A percentile compares a stretch with the other conserved stretches of the same genome.
These are phyloP conservation scores for Terrapene triunguis DNA, from an alignment of 2,113 vertebrate genomes.

Conservation along the genomic window DNA sequence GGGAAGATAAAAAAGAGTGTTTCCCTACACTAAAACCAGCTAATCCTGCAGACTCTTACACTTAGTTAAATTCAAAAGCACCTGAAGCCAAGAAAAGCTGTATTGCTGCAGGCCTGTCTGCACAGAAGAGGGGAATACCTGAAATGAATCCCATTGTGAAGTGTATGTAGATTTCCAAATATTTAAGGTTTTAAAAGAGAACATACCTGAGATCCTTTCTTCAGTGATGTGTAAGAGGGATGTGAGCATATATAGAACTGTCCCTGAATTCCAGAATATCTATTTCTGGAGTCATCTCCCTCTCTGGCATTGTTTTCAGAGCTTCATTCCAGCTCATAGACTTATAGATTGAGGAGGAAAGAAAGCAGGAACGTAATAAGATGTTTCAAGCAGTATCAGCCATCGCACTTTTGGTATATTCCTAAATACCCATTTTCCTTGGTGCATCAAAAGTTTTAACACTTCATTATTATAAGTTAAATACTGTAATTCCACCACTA, in stretches of 20 bases:
- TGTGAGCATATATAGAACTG: background rate
- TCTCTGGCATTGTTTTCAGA: background rate
- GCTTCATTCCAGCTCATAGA: background rate
- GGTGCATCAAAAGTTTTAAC: background rate
- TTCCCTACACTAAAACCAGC: background rate
- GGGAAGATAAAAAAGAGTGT: background rate
- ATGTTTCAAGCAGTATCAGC: background rate
- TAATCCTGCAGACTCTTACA: background rate
- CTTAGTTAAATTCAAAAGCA: background rate
- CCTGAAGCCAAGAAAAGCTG: background rate
- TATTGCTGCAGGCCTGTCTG: background rate
- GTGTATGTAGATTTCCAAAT: background rate
- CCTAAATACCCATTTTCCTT: background rate
- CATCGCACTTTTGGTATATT: background rate
- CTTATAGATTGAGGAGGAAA: background rate
- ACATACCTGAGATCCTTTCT: background rate
- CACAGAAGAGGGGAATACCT: background rate
- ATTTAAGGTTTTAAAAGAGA: background rate
- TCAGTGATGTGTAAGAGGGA: background rate
- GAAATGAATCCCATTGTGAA: background rate
- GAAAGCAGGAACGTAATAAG: background rate
- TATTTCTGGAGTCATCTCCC: background rate
- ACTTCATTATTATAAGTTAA: background rate
- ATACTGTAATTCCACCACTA: background rate
- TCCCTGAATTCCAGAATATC: background rate